Evolutionary conservation across 1,140 invertebrate species (phyloP).

Genomic region (Macrocentrus cingulum): DNA sequence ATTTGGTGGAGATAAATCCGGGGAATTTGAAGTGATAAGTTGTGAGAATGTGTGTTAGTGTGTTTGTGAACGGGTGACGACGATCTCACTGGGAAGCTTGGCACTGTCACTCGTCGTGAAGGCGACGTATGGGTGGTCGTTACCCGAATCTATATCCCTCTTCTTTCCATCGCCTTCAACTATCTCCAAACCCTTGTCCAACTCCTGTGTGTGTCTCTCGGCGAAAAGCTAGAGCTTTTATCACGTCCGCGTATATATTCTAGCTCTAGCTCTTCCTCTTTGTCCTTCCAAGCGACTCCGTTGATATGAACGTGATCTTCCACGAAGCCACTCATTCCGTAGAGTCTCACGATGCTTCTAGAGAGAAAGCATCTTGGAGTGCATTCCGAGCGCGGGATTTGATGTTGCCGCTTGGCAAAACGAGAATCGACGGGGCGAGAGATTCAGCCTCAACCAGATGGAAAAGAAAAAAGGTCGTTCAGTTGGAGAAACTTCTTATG

Average conservation of each 20-base stretch:
- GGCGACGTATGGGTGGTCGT: constrained; percentile 27
- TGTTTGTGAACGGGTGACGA: constrained; percentile 2
- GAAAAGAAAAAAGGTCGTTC: constrained; percentile 16
- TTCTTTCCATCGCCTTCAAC: neutral
- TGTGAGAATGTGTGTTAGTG: constrained; percentile 6
- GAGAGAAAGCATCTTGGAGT: constrained; percentile 6
- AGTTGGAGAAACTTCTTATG: neutral
- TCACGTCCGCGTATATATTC: neutral
- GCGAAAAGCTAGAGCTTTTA: neutral
- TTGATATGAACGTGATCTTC: constrained; percentile 17
- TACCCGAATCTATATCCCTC: constrained; percentile 24
- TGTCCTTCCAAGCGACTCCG: constrained; percentile 1
- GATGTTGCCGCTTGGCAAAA: constrained; percentile 8
- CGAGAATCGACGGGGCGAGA: constrained; percentile 13
- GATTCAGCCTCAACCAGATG: constrained; percentile 4
- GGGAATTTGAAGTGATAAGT: neutral
- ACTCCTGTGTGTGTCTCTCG: neutral
- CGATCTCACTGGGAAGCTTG: neutral
- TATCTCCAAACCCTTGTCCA: neutral
- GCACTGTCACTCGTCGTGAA: constrained; percentile 10
- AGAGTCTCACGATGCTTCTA: constrained; percentile 7
- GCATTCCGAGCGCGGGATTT: constrained; percentile 17
- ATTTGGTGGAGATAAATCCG: too few species aligned
- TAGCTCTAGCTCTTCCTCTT: neutral
- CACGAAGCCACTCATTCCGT: constrained; percentile 18